Conservation (phyloP, 2,888 invertebrate genomes). For the Orthonychiurus folsomi region DNA sequence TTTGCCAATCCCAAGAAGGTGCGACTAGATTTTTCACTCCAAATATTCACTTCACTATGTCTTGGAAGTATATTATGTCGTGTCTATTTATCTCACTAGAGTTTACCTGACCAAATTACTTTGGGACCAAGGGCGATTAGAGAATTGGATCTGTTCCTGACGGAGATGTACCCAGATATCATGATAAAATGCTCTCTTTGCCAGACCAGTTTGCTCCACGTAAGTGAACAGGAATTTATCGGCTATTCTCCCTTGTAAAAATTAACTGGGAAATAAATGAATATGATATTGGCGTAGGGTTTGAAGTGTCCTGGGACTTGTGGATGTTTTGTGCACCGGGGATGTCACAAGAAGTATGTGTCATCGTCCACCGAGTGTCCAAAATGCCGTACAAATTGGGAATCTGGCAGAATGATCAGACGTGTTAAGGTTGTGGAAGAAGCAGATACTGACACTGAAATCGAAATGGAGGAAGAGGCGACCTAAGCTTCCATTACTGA, state of each 20-base stretch:
- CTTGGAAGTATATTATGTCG: background rate
- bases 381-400: background rate
- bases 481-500: background rate
- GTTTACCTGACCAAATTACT: background rate
- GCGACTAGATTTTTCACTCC: background rate
- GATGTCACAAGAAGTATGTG: background rate
- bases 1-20: too few relatives aligned
- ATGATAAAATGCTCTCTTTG: background rate
- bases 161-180: background rate
- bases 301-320: background rate
- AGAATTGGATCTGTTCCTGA: background rate
- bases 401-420: background rate
- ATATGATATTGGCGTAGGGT: background rate
- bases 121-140: background rate
- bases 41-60: background rate
- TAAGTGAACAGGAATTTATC: background rate
- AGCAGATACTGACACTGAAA: background rate
- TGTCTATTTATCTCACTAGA: background rate
- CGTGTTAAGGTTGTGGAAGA: background rate
- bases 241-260: background rate
- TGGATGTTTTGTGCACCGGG: background rate
- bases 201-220: background rate
- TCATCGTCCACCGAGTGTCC: background rate
- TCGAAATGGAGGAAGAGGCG: background rate
- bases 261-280: background rate